phyloP scores from a whole-genome alignment of 2,113 vertebrate species.

The Myrmophylax atrothorax region DNA sequence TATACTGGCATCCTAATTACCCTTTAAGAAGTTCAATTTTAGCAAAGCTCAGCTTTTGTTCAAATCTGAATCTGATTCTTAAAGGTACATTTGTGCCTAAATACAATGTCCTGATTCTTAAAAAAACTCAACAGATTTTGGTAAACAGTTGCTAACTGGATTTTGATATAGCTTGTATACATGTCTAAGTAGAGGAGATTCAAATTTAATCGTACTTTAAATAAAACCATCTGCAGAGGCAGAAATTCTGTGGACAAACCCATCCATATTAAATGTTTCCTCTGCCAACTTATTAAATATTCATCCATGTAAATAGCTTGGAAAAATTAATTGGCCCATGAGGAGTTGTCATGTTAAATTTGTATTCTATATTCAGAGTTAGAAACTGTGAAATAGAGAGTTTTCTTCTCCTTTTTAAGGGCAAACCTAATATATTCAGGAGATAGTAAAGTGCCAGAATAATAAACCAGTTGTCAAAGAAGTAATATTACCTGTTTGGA shows the following conservation, averaged over 20 bases:
- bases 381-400: not conserved
- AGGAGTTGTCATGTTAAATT: conserved; percentile 21
- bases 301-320: conserved; percentile 21
- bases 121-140: not conserved
- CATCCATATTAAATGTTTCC: not conserved
- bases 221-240: not conserved
- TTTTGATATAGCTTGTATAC: not conserved
- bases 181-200: not conserved
- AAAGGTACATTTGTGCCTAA: not conserved
- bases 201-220: not conserved
- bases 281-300: conserved; percentile 2
- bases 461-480: not conserved
- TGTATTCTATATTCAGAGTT: not conserved
- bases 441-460: not conserved
- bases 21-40: not conserved
- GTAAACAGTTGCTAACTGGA: not conserved
- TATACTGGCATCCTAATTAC: not conserved
- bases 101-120: not conserved
- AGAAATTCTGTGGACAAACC: not conserved
- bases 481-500: not conserved
- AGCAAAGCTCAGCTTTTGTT: not conserved
- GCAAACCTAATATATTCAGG: not conserved
- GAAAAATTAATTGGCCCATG: conserved; percentile 13
- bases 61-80: not conserved
- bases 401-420: not conserved